Percentiles rank a stretch among this genome's conserved stretches.
phyloP scores from a whole-genome alignment of 2,113 vertebrate genomes.

The Chaetodon auriga region DNA sequence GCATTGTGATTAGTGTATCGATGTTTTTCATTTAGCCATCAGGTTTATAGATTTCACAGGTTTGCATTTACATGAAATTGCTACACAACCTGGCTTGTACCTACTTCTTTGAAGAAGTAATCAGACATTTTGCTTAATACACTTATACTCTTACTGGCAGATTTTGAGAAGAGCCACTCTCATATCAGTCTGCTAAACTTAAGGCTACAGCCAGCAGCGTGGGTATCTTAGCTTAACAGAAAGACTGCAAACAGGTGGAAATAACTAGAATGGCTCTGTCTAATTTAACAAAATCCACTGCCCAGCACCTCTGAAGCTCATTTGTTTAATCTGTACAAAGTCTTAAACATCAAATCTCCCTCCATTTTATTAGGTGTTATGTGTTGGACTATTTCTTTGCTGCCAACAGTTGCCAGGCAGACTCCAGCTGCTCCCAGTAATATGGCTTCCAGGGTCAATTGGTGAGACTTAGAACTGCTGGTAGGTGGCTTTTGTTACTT shows the following conservation, averaged over 20 bases:
- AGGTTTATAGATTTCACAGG: conserved; percentile 11
- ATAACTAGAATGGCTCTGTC: neutral
- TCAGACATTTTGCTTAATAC: neutral
- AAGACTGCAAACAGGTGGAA: neutral
- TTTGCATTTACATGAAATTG: neutral
- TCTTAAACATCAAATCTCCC: neutral
- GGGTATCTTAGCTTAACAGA: neutral
- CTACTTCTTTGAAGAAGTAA: neutral
- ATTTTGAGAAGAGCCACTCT: too few species aligned
- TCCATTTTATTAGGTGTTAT: neutral
- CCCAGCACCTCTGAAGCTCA: neutral
- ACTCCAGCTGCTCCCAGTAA: neutral
- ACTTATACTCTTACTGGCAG: neutral
- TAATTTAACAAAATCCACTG: neutral
- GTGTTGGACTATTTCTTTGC: neutral
- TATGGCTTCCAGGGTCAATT: too few species aligned
- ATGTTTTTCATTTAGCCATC: conserved; percentile 19
- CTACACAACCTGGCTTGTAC: neutral
- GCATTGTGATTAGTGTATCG: conserved; percentile 26
- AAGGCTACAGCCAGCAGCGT: neutral
- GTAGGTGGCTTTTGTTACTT: neutral
- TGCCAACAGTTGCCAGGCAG: neutral
- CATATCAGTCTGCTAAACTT: neutral
- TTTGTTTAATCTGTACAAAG: neutral
- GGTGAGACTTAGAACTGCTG: neutral